Evolutionary conservation across 2,888 invertebrate genomes (phyloP), one percentile per base, ranked within the genome.

Genomic region (Drosophila quinaria): DNA sequence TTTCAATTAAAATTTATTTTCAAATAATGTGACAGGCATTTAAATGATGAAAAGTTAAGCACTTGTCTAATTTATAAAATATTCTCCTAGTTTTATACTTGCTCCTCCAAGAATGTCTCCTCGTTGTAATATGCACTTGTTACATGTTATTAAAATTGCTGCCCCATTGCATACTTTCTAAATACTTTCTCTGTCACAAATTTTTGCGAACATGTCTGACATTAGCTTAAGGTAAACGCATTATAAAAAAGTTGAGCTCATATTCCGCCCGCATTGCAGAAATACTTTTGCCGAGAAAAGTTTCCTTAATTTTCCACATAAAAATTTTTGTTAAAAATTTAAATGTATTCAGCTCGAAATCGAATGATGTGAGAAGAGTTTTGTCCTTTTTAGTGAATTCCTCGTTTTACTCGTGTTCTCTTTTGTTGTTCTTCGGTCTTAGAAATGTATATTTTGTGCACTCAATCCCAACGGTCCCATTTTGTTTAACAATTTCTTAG

Each of bases 171-270:
- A 62, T 52, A 75, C 63, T 71, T 70, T 66, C 15, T 25, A 50
- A 71, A 71, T 75, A 68, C 75, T 68, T 76, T 54, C 50, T 59
- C 64, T 65, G 64, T 64, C 68, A 68, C 67, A 71, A 25, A 25
- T 50, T 46, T 51, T 52, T 29, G 29, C 35, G 5, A 55, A 49
- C 59, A 25, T 52, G 31, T 39, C 54, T 68, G 71, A 52, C 67
- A 67, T 49, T 61, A 41, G 52, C 59, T 50, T 52, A 50, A 39
- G 55, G 51, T 60, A 47, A n/a, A 17, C 19, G 42, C 55, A 42
- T 33, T 42, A 47, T 37, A 33, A 62, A 70, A 74, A 65, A 65
- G 64, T 65, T 64, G 5, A 19, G 19, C 61, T 46, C 41, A 47
- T 25, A 13, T 29, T 10, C 54, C n/a, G 11, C 6, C 31, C 15